A percentile compares a stretch with the other conserved stretches of the same genome.
Conservation (phyloP, 2,797 vertebrate genomes). For the Myoxocephalus aenaeus region DNA sequence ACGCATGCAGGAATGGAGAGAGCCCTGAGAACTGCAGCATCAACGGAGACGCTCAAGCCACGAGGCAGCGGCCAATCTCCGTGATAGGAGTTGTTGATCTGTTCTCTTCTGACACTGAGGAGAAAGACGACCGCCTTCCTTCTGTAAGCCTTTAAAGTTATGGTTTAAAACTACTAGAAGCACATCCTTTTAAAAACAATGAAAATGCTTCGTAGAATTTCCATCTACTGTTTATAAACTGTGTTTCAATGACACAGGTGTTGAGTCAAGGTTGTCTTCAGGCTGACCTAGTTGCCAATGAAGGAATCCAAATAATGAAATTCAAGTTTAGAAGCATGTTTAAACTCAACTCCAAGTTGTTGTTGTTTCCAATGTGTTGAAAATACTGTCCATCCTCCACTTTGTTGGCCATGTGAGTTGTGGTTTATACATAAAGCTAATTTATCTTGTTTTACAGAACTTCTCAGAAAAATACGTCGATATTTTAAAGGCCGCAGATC, state of each 20-base stretch:
- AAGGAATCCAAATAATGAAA: background rate
- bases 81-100: constrained; percentile 90
- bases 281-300: background rate
- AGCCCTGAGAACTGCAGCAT: constrained; percentile 48
- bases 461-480: background rate
- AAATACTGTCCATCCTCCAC: background rate
- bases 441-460: background rate
- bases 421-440: background rate
- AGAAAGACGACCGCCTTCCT: constrained; percentile 87
- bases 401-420: background rate
- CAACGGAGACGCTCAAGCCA: constrained; percentile 62
- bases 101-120: constrained; percentile 83
- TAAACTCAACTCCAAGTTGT: background rate
- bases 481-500: background rate
- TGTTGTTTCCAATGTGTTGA: background rate
- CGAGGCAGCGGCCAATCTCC: constrained; percentile 89
- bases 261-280: background rate
- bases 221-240: background rate
- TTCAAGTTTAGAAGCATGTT: background rate
- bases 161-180: background rate
- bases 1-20: constrained; percentile 27
- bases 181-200: background rate
- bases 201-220: background rate
- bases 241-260: background rate
- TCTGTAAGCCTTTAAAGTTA: constrained; percentile 87